Base-by-base conservation (phyloP, 2,888 invertebrate genomes). In the Hemaris fuciformis region DNA sequence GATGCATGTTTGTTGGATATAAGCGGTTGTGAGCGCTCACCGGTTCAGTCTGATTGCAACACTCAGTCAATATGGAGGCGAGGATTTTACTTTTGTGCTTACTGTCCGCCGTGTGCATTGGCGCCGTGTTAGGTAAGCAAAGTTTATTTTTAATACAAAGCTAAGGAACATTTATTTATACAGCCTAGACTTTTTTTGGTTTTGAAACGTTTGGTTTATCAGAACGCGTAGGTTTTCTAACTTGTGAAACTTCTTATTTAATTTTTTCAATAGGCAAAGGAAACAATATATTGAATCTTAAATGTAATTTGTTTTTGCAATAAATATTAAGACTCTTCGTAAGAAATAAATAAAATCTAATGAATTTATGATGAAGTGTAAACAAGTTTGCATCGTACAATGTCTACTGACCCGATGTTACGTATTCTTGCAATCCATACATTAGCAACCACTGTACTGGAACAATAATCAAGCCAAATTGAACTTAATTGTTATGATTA, bases 71-170 rank as follows among this genome's bases (percentile, higher is more conserved):
- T 41, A 73, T 73, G 73, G 69, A 68, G 45, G 63, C 58, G 3
- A 62, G 62, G 43, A 27, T 57, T 48, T 57, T 67, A 57, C 22
- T 70, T 34, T 60, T 70, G 60, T 70, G 68, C 66, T 42, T 71
- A 58, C 66, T 64, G 22, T 63, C 71, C 18, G 64, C 62, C 61
- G 61, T 71, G 45, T 65, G 6, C 18, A 10, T 63, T n/a, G 56
- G 34, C 15, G 60, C 42, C 23, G 68, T 66, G 61, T 18, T 62
- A 13, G 73, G 71, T 72, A 61, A 66, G 71, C 68, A n/a, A n/a
- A n/a, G 20, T 59, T 58, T 6, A 15, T 41, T 42, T 23, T 41
- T 15, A 20, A 27, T 15, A 8, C 27, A 13, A 23, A 46, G n/a
- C 53, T 31, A 53, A 31, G 31, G 53, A 53, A 18, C 18, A 15